phyloP scores from a whole-genome alignment of 2,888 invertebrate species.

The Lucinisca nassula region DNA sequence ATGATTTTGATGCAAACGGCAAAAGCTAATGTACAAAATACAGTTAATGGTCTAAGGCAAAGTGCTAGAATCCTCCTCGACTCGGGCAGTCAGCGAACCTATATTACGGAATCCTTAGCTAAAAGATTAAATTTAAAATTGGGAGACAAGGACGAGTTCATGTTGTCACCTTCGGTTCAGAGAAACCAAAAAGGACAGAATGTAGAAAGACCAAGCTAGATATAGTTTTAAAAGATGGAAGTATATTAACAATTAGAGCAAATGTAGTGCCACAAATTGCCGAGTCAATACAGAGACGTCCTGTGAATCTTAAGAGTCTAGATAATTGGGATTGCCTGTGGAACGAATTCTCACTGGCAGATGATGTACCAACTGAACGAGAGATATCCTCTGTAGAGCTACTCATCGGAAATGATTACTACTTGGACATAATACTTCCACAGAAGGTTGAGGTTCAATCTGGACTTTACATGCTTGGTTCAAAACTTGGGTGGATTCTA shows the following conservation, averaged over 20 bases:
- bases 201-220: neutral
- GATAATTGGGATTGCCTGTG: constrained; percentile 10
- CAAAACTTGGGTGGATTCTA: neutral
- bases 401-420: constrained; percentile 27
- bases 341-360: neutral
- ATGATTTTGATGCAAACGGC: neutral
- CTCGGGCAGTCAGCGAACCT: neutral
- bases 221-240: neutral
- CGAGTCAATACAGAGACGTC: neutral
- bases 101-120: neutral
- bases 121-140: neutral
- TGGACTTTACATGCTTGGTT: neutral
- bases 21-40: neutral
- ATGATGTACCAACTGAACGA: neutral
- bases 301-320: neutral
- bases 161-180: neutral
- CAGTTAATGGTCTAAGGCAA: neutral
- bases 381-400: constrained; percentile 1
- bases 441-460: neutral
- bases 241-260: neutral
- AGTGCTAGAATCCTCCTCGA: constrained; percentile 15
- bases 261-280: neutral
- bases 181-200: neutral
- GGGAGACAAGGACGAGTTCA: neutral
- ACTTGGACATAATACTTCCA: neutral